Conservation (phyloP, 2,113 vertebrate genomes). For the Microcebus griseorufus region DNA sequence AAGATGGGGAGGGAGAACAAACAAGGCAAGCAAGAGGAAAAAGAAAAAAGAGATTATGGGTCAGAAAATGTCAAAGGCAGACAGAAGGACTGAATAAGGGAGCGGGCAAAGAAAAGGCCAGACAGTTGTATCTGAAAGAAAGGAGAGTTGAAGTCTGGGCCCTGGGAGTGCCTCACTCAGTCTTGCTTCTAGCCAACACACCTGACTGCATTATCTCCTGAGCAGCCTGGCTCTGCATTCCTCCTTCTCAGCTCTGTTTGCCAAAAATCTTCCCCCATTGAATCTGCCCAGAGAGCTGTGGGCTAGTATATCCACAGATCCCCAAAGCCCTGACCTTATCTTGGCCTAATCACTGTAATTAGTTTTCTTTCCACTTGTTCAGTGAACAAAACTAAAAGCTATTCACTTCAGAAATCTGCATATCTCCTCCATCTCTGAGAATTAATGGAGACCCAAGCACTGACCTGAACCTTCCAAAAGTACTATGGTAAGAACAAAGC, state of each 20-base stretch:
- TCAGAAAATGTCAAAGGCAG: not conserved
- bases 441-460: not conserved
- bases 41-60: not conserved
- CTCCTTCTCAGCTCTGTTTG: not conserved
- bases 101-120: not conserved
- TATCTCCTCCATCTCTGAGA: not conserved
- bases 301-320: not conserved
- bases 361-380: slow-evolving; percentile 32
- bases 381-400: slow-evolving; percentile 46
- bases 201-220: not conserved
- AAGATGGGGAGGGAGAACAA: not conserved
- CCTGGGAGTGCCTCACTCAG: not conserved
- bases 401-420: slow-evolving; percentile 36
- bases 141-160: not conserved
- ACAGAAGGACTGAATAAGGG: not conserved
- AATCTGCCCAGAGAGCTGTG: not conserved
- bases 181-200: not conserved
- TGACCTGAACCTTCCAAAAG: not conserved
- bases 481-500: not conserved
- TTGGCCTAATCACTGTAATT: not conserved
- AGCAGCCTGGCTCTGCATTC: not conserved
- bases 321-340: not conserved
- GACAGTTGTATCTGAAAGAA: not conserved
- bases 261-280: not conserved
- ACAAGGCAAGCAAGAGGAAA: not conserved